Base-by-base conservation (phyloP, 2,113 vertebrate species). In the Equus quagga region DNA sequence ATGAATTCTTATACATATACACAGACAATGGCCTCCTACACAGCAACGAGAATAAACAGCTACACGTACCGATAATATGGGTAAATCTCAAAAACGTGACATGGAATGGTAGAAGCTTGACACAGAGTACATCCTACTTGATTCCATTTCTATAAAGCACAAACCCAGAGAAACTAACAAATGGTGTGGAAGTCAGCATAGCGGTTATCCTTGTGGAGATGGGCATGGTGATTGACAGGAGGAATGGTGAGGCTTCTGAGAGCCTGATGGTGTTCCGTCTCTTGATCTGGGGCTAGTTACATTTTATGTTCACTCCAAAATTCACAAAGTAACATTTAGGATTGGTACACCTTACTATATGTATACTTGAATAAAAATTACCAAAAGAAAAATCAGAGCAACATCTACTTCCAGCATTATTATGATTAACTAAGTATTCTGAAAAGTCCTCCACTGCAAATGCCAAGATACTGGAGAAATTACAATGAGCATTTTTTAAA, bases 151-250 rank as follows among this genome's bases (percentile, higher is more conserved):
- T 91, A 26, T 8, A 18, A 60, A 76, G 6, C 24, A 26, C 12
- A 85, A 36, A 44, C 36, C 36, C 36, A 51, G 49, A 33, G 36
- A 64, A 76, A 70, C 33, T 73, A 23, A 24, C 4, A 31, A 3
- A 10, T 0, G 6, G 0, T n/a, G 8, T 13, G n/a, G 28, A 89
- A 41, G 46, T 24, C n/a, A 49, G 3, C 17, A 36, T 0, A 26
- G 62, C 18, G 0, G 36, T 79, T 64, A n/a, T 6, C 21, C 17
- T 80, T n/a, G 2, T 2, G 9, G 18, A 2, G 13, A 31, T 13
- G 23, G 33, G 46, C 21, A 18, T 5, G 8, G 54, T 9, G 36
- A 36, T 17, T 58, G 24, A 82, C 80, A 60, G 4, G 7, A 75
- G 33, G 23, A 49, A 69, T 18, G 18, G 8, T 51, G 56, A 69